These are phyloP conservation scores for Xanthostigma xanthostigma DNA, from an alignment of 2,888 invertebrate genomes.

Conservation along the genomic window DNA sequence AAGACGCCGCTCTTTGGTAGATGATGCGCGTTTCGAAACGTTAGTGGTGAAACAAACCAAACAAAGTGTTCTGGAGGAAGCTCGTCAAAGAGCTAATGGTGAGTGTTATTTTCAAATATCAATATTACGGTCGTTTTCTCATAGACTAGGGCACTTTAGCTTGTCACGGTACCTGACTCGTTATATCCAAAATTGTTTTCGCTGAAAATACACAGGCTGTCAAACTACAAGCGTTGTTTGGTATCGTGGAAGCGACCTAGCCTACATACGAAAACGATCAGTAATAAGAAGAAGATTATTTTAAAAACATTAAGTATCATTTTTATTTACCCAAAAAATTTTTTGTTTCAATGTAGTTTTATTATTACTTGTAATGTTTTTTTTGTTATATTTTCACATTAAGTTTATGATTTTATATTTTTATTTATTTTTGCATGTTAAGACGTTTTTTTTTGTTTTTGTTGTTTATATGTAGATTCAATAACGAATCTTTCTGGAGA, in stretches of 20 bases:
- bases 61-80: slow-evolving; percentile 82
- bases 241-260: too few species aligned
- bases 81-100: slow-evolving; percentile 79
- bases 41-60: slow-evolving; percentile 90
- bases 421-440: slow-evolving; percentile 13
- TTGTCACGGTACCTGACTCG: background rate
- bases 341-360: too few species aligned
- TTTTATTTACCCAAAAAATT: too few species aligned
- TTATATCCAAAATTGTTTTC: slow-evolving; percentile 18
- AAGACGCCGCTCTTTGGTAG: slow-evolving; percentile 87
- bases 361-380: background rate
- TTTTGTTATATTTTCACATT: too few species aligned
- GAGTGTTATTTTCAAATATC: slow-evolving; percentile 22
- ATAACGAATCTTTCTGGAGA: too few species aligned
- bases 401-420: slow-evolving; percentile 7
- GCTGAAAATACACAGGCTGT: too few species aligned
- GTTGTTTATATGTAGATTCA: too few species aligned
- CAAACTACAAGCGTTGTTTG: too few species aligned
- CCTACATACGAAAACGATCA: too few species aligned
- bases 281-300: too few species aligned
- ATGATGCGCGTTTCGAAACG: slow-evolving; percentile 95
- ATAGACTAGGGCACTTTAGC: background rate
- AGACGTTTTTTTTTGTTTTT: slow-evolving; percentile 6
- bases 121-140: background rate
- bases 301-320: too few species aligned